Conservation (phyloP, 2,113 vertebrate genomes). For the Dromaius novaehollandiae region DNA sequence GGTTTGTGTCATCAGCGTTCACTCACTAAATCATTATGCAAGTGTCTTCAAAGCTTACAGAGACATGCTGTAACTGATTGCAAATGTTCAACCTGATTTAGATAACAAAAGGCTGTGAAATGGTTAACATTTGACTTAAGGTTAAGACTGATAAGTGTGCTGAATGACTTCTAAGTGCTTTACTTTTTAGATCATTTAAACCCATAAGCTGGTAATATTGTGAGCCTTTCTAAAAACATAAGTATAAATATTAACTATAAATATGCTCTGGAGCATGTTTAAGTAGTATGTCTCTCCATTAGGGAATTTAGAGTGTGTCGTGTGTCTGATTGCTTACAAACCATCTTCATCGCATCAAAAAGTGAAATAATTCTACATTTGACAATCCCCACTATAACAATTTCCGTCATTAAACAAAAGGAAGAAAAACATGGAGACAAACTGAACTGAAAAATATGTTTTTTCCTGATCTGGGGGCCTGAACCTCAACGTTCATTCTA, state of each 20-base stretch:
- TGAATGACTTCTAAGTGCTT: not conserved
- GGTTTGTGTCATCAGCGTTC: accelerated
- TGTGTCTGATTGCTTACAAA: no score
- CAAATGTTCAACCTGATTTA: not conserved
- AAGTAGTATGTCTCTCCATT: not conserved
- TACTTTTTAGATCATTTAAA: not conserved
- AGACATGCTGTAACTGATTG: accelerated
- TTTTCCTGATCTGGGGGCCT: no score
- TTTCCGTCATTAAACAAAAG: not conserved
- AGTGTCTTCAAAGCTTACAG: not conserved
- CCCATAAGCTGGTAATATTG: not conserved
- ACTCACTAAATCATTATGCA: not conserved
- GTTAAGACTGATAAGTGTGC: not conserved
- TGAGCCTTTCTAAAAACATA: not conserved
- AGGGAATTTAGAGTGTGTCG: not conserved
- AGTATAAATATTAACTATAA: not conserved
- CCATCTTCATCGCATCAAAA: not conserved
- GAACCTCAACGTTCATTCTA: no score
- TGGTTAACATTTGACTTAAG: not conserved
- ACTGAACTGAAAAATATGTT: no score
- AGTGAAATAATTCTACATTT: no score
- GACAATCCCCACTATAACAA: not conserved
- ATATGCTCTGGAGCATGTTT: not conserved
- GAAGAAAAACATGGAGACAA: no score
- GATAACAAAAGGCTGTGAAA: not conserved